Conservation (phyloP, 2,888 invertebrate genomes). For the Actias luna region DNA sequence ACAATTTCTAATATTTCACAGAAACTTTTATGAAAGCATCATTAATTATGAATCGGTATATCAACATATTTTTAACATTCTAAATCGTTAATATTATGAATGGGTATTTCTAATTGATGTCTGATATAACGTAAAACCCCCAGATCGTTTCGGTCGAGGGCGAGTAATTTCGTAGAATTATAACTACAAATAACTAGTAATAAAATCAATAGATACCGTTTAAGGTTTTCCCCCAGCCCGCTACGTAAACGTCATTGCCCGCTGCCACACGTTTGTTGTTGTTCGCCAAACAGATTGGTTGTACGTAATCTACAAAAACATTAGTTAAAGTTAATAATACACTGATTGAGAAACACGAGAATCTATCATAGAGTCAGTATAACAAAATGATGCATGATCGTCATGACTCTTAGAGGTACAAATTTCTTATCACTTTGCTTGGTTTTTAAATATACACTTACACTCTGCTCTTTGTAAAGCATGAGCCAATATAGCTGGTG, state of each 20-base stretch:
- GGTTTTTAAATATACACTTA: no score
- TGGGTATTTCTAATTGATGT: not conserved
- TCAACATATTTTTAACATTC: not conserved
- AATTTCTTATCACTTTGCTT: no score
- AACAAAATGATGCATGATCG: no score
- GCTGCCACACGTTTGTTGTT: constrained; percentile 50
- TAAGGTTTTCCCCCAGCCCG: constrained; percentile 84
- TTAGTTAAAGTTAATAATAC: not conserved
- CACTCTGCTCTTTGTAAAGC: no score
- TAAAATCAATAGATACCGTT: constrained; percentile 60
- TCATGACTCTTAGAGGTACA: no score
- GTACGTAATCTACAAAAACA: constrained; percentile 73
- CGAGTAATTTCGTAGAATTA: constrained; percentile 14
- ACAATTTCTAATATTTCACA: not conserved
- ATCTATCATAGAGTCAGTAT: no score
- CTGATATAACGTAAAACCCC: constrained; percentile 30
- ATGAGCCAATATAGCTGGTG: no score
- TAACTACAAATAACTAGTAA: constrained; percentile 12
- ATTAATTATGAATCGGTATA: not conserved
- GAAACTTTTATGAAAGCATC: not conserved
- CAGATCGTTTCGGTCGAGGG: constrained; percentile 18
- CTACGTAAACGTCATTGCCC: constrained; percentile 78
- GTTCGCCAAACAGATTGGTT: constrained; percentile 81
- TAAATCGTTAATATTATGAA: not conserved
- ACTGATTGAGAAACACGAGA: not conserved